phyloP scores from a whole-genome alignment of 2,888 invertebrate genomes.

The Nasonovia ribisnigri region DNA sequence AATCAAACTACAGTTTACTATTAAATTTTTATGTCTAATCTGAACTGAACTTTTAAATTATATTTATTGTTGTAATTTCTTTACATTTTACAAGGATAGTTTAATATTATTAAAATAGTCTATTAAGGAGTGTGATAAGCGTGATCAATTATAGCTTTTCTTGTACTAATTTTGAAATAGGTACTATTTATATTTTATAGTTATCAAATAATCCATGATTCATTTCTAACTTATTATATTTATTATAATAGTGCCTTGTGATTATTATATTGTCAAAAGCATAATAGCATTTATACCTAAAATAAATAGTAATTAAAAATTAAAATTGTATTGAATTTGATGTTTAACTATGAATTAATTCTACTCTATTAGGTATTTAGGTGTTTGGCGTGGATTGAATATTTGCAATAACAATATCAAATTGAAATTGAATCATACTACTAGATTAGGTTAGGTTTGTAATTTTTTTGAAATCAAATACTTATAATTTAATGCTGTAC shows the following conservation, averaged over 20 bases:
- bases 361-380: not conserved
- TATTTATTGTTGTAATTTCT: too few species aligned
- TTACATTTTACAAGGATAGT: too few species aligned
- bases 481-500: too few species aligned
- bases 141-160: not conserved
- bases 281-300: not conserved
- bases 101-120: not conserved
- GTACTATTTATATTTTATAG: not conserved
- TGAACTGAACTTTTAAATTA: too few species aligned
- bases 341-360: not conserved
- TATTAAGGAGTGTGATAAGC: not conserved
- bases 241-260: not conserved
- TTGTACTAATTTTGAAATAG: not conserved
- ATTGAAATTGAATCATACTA: too few species aligned
- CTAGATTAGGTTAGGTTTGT: too few species aligned
- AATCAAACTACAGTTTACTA: too few species aligned
- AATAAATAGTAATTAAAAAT: not conserved
- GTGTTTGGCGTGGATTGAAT: not conserved
- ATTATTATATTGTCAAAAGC: not conserved
- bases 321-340: not conserved
- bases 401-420: not conserved
- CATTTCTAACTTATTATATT: not conserved
- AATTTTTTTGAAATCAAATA: too few species aligned
- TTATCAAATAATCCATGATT: not conserved
- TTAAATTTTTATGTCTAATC: too few species aligned